Conservation (phyloP, 2,113 vertebrate species). For the Pteronura brasiliensis region DNA sequence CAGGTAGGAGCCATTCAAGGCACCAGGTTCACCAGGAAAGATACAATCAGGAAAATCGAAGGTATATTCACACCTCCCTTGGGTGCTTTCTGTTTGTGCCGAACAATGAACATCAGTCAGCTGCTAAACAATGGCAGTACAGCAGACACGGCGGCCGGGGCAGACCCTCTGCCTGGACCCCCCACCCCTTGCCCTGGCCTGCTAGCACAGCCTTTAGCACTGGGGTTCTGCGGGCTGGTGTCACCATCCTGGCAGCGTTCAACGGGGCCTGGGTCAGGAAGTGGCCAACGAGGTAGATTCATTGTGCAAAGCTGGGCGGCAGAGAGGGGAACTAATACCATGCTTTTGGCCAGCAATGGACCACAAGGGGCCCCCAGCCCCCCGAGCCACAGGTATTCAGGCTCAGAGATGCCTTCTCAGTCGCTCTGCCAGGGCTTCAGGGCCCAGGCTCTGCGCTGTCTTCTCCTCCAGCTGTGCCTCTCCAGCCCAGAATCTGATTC, state of each 20-base stretch:
- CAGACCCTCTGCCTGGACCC: neutral
- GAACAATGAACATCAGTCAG: conserved; percentile 68
- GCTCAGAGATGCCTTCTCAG: neutral
- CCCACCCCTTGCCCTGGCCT: neutral
- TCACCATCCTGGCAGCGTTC: neutral
- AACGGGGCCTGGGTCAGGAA: neutral
- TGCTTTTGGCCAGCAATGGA: neutral
- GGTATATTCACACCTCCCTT: conserved; percentile 52
- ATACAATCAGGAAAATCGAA: conserved; percentile 45
- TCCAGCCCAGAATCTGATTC: neutral
- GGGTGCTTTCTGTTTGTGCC: conserved; percentile 67
- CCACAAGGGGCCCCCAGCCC: neutral
- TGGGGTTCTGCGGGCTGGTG: neutral
- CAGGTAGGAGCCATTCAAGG: neutral
- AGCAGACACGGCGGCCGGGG: neutral
- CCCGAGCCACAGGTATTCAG: neutral
- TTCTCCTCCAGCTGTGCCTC: neutral
- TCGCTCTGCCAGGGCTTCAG: neutral
- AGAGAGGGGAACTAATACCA: neutral
- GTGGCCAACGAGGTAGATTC: neutral
- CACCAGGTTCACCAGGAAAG: conserved; percentile 57
- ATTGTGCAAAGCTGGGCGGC: neutral
- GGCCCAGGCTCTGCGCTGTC: neutral
- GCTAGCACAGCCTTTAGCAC: neutral
- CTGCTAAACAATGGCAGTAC: conserved; percentile 53